Conservation (phyloP, 1,140 invertebrate species). For the roundworm (Caenorhabditis elegans) region DNA sequence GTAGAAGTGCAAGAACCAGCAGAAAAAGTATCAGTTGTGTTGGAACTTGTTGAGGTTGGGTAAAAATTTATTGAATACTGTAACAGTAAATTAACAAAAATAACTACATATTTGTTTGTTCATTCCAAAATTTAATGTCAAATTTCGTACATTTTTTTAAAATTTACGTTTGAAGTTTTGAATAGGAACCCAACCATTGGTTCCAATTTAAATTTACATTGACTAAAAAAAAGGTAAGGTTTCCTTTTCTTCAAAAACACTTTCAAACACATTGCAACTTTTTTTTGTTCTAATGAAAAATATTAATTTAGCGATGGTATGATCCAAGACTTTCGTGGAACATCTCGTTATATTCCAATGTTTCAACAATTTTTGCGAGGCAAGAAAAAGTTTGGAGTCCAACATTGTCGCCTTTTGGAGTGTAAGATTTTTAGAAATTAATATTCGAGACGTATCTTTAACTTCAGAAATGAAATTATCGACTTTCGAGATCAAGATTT, state of each 20-base stretch:
- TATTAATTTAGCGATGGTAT: neutral
- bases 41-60: neutral
- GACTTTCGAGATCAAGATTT: neutral
- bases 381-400: constrained; percentile 1
- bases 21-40: neutral
- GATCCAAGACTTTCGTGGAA: neutral
- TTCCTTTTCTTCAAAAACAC: no score
- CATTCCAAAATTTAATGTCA: no score
- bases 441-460: neutral
- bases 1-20: neutral
- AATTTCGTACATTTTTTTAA: no score
- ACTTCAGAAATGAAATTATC: neutral
- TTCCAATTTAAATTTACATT: no score
- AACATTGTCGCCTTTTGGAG: neutral
- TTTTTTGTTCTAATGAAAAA: neutral
- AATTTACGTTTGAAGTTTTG: no score
- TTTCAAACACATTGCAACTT: no score
- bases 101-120: no score
- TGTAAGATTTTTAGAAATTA: neutral
- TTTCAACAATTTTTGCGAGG: neutral
- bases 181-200: no score
- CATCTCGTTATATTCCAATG: neutral
- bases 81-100: no score
- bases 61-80: neutral
- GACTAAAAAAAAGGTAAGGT: no score